Conservation (phyloP, 1,140 invertebrate genomes). For the Drosophila pseudoobscura region DNA sequence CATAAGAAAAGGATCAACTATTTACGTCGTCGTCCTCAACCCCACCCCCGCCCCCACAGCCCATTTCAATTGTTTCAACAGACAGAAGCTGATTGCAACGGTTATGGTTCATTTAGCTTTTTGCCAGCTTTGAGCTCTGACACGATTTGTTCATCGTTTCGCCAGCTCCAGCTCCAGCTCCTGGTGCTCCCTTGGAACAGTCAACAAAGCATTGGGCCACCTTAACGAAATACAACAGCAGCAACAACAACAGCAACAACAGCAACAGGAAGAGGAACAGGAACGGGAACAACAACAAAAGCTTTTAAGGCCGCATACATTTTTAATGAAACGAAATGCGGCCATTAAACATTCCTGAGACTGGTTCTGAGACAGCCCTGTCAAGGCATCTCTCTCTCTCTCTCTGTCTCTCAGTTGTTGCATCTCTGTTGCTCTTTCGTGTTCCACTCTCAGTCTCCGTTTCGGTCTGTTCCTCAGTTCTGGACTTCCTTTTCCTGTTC, state of each 20-base stretch:
- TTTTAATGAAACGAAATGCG: slow-evolving; percentile 81
- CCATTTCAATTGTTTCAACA: not conserved
- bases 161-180: not conserved
- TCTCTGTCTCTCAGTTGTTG: not conserved
- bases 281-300: slow-evolving; percentile 60
- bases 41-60: too few relatives aligned
- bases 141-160: slow-evolving; percentile 24
- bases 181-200: slow-evolving; percentile 10
- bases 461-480: not conserved
- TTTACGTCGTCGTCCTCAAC: not conserved
- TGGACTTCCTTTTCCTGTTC: slow-evolving; percentile 35
- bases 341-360: slow-evolving; percentile 75
- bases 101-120: slow-evolving; percentile 47
- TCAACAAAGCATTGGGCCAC: slow-evolving; percentile 25
- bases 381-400: slow-evolving; percentile 25
- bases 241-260: slow-evolving; percentile 18
- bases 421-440: not conserved
- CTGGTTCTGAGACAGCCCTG: slow-evolving; percentile 37
- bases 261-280: slow-evolving; percentile 16
- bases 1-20: slow-evolving; percentile 32
- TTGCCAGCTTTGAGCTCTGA: slow-evolving; percentile 30
- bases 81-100: slow-evolving; percentile 17
- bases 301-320: slow-evolving; percentile 78
- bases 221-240: slow-evolving; percentile 38
- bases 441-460: too few relatives aligned